A percentile compares a stretch with the other conserved stretches of the same genome.
Conservation (phyloP, 2,797 vertebrate species). For the Chiloscyllium punctatum region DNA sequence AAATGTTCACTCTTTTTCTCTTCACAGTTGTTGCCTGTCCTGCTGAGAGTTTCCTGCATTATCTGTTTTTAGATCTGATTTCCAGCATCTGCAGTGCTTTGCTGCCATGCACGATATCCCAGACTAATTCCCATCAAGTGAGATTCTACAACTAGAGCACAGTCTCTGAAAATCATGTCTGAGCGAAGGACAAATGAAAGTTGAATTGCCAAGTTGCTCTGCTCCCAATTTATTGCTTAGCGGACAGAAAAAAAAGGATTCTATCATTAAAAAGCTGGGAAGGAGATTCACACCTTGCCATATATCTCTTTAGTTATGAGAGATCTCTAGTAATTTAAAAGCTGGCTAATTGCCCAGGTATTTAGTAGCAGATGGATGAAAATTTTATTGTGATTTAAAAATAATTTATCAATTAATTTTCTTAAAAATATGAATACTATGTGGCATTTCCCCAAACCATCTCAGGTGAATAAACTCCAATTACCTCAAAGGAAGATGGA, state of each 20-base stretch:
- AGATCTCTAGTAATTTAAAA: neutral
- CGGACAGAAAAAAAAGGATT: neutral
- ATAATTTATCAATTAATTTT: neutral
- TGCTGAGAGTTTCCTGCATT: neutral
- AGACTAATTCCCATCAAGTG: neutral
- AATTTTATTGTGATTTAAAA: neutral
- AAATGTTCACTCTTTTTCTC: too few species aligned
- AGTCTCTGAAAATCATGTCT: neutral
- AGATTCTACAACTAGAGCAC: neutral
- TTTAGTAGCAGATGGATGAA: neutral
- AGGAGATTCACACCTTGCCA: neutral
- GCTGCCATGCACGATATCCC: neutral
- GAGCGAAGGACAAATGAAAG: neutral
- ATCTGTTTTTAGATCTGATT: neutral
- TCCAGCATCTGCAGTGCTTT: neutral
- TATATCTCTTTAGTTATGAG: neutral
- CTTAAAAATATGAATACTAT: neutral
- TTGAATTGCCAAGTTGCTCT: neutral
- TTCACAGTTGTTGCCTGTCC: neutral
- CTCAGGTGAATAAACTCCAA: neutral
- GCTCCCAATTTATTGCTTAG: neutral
- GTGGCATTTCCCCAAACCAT: neutral
- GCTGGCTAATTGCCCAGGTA: neutral
- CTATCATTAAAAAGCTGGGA: neutral
- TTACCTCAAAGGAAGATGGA: neutral